Conservation (phyloP, 2,888 invertebrate species). For the Nudaria mundana region DNA sequence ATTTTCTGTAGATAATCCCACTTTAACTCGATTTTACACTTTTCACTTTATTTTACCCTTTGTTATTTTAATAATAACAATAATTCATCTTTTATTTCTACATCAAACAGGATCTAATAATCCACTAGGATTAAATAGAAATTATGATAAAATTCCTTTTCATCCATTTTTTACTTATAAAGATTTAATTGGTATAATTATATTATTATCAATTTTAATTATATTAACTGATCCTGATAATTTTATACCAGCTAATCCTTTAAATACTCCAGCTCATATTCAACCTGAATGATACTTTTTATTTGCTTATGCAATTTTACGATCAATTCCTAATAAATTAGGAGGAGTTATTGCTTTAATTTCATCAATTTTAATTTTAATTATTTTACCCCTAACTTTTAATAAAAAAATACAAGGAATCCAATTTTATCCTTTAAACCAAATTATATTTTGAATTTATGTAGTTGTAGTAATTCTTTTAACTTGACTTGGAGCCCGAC, state of each 20-base stretch:
- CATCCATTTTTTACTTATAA: slow-evolving; percentile 85
- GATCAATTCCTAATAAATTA: slow-evolving; percentile 90
- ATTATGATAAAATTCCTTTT: slow-evolving; percentile 85
- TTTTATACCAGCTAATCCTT: slow-evolving; percentile 85
- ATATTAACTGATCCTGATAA: slow-evolving; percentile 86
- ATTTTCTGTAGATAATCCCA: slow-evolving; percentile 87
- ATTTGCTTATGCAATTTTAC: slow-evolving; percentile 91
- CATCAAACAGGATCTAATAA: slow-evolving; percentile 87
- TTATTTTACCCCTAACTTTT: slow-evolving; percentile 80
- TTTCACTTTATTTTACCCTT: slow-evolving; percentile 88
- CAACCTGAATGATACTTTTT: slow-evolving; percentile 93
- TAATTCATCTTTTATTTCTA: slow-evolving; percentile 85
- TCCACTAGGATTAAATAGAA: slow-evolving; percentile 82
- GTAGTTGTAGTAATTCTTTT: slow-evolving; percentile 79
- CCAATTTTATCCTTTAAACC: slow-evolving; percentile 82
- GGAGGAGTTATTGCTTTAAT: too few species aligned
- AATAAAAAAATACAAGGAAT: slow-evolving; percentile 80
- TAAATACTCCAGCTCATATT: slow-evolving; percentile 87
- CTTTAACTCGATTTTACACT: slow-evolving; percentile 88
- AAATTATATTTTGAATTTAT: slow-evolving; percentile 82
- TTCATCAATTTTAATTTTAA: slow-evolving; percentile 84
- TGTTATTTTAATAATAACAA: slow-evolving; percentile 81
- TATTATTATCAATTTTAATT: slow-evolving; percentile 77
- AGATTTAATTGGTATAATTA: slow-evolving; percentile 82
- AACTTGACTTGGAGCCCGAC: slow-evolving; percentile 87